Evolutionary conservation across 2,888 invertebrate genomes (phyloP).

Genomic region (Linnaemya vulpina): DNA sequence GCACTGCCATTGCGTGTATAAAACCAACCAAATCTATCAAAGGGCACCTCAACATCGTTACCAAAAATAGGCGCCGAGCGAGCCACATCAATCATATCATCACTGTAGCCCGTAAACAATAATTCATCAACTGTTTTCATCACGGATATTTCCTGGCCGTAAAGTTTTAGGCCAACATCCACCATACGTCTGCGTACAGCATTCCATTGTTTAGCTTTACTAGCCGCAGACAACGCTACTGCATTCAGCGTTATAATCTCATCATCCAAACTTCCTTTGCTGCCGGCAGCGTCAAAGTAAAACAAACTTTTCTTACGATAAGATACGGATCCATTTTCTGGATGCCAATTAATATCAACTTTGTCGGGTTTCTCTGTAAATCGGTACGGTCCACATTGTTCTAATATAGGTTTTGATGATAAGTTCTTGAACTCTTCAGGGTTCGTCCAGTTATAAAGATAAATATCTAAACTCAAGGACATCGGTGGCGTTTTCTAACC

Average conservation of each 20-base stretch:
- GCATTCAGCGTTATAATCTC: conserved; percentile 85
- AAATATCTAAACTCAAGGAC: conserved; percentile 87
- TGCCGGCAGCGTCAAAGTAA: conserved; percentile 84
- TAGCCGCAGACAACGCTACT: conserved; percentile 86
- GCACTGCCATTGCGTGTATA: conserved; percentile 91
- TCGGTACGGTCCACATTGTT: conserved; percentile 86
- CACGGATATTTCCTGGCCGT: conserved; percentile 85
- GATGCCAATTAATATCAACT: conserved; percentile 89
- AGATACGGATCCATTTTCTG: conserved; percentile 88
- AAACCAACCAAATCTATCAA: conserved; percentile 94
- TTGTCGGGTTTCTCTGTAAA: conserved; percentile 87
- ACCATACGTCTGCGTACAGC: conserved; percentile 85
- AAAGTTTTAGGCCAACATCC: conserved; percentile 85
- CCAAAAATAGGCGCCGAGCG: conserved; percentile 85
- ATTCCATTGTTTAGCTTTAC: conserved; percentile 85
- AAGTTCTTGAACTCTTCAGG: conserved; percentile 86
- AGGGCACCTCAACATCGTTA: conserved; percentile 85
- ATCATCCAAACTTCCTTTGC: conserved; percentile 76
- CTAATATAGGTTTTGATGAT: conserved; percentile 84
- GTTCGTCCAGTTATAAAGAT: conserved; percentile 92
- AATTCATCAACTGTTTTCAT: conserved; percentile 87
- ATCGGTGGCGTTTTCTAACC: conserved; percentile 87
- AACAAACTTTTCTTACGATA: conserved; percentile 88
- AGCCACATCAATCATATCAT: conserved; percentile 88
- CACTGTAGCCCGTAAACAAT: conserved; percentile 91